These are phyloP conservation scores for Turritopsis rubra DNA, from an alignment of 30 jellyfish, hydroid and myxozoan species.

Conservation along the genomic window DNA sequence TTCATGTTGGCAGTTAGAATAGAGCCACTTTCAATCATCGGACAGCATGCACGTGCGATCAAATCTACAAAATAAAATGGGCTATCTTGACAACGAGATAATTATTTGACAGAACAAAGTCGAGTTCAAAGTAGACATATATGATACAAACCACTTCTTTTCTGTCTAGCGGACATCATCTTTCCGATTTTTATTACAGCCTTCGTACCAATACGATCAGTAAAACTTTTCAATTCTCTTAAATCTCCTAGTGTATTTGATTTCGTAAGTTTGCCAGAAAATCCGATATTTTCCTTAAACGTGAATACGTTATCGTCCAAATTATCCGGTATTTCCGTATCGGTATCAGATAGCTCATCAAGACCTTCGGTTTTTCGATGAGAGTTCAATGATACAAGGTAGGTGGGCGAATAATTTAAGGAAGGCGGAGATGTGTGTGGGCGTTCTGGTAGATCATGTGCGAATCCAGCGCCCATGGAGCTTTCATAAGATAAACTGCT, in stretches of 20 bases:
- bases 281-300: background rate
- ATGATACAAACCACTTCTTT: background rate
- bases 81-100: background rate
- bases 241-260: conserved; percentile 8
- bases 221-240: background rate
- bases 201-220: background rate
- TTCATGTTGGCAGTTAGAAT: background rate
- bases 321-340: background rate
- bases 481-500: conserved; percentile 6
- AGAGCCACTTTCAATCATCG: background rate
- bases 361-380: background rate
- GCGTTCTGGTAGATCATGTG: background rate
- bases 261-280: background rate
- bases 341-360: background rate
- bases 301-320: background rate
- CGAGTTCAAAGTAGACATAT: background rate
- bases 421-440: conserved; percentile 17
- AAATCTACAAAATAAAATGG: background rate
- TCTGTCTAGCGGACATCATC: background rate
- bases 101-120: background rate
- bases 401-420: background rate
- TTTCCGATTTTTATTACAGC: background rate
- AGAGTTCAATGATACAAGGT: background rate
- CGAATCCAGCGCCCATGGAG: conserved; percentile 1
- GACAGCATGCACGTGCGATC: background rate